Conservation (phyloP, 2,797 vertebrate genomes). For the Ctenosaura bakeri region DNA sequence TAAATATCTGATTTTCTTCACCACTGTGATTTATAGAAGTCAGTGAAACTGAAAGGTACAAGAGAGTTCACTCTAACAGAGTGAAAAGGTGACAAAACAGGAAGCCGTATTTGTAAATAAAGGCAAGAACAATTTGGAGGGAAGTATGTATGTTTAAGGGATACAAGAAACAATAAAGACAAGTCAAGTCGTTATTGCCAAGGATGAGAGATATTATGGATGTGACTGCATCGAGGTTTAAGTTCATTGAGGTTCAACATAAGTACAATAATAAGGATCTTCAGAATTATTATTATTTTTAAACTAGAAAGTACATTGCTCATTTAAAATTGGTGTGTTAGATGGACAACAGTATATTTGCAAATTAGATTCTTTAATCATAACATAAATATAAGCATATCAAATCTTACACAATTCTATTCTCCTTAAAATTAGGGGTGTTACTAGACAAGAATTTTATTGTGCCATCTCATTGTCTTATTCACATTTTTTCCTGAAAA, state of each 20-base stretch:
- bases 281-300: background rate
- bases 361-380: background rate
- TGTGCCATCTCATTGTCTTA: background rate
- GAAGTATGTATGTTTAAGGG: background rate
- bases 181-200: no score
- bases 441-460: background rate
- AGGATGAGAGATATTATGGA: background rate
- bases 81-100: background rate
- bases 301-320: background rate
- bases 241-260: background rate
- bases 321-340: background rate
- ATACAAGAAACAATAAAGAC: slow-evolving; percentile 4
- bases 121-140: background rate
- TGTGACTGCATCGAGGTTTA: accelerated
- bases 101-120: background rate
- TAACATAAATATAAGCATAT: background rate
- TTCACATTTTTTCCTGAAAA: background rate
- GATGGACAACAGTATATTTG: background rate
- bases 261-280: background rate
- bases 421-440: background rate
- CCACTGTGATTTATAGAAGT: no score
- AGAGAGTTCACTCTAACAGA: background rate
- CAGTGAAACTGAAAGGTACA: background rate
- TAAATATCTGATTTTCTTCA: background rate
- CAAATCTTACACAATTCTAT: background rate